These are phyloP conservation scores for Diorhabda sublineata DNA, from an alignment of 1,140 invertebrate genomes.

Conservation along the genomic window DNA sequence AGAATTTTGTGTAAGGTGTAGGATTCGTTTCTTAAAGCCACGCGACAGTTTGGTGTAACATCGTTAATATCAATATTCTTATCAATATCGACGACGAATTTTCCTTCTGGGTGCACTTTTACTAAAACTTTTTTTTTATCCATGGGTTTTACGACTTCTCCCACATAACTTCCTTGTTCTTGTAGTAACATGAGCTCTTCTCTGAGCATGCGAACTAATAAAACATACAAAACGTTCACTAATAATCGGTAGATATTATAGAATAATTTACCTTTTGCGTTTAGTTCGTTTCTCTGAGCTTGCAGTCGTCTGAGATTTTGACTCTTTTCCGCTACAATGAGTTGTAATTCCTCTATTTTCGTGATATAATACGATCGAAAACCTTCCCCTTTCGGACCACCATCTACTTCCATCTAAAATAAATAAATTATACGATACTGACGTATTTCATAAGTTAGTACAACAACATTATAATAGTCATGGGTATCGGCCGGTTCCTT, in stretches of 20 bases:
- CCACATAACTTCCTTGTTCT: slow-evolving; percentile 99
- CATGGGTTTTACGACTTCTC: slow-evolving; percentile 99
- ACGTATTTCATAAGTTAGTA: not conserved
- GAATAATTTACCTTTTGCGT: slow-evolving; percentile 82
- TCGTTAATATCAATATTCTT: slow-evolving; percentile 99
- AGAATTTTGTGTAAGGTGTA: slow-evolving; percentile 99
- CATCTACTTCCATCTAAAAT: slow-evolving; percentile 84
- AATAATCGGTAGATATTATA: not conserved
- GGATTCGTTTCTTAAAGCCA: slow-evolving; percentile 96
- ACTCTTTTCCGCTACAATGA: slow-evolving; percentile 94
- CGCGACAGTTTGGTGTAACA: slow-evolving; percentile 95
- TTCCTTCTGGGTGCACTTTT: slow-evolving; percentile 99
- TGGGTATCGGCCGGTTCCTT: not conserved
- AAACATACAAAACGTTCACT: not conserved
- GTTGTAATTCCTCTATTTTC: slow-evolving; percentile 94
- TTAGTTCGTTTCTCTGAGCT: slow-evolving; percentile 98
- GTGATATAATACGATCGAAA: slow-evolving; percentile 93
- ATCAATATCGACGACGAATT: slow-evolving; percentile 99
- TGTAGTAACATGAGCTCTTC: slow-evolving; percentile 97
- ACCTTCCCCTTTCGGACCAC: slow-evolving; percentile 73
- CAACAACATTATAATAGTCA: not conserved
- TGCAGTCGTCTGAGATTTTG: slow-evolving; percentile 96
- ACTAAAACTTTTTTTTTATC: slow-evolving; percentile 99
- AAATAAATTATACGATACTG: slow-evolving; percentile 9
- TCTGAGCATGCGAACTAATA: slow-evolving; percentile 88